Evolutionary conservation across 2,113 vertebrate genomes (phyloP).

Genomic region (Dicaeum eximium): DNA sequence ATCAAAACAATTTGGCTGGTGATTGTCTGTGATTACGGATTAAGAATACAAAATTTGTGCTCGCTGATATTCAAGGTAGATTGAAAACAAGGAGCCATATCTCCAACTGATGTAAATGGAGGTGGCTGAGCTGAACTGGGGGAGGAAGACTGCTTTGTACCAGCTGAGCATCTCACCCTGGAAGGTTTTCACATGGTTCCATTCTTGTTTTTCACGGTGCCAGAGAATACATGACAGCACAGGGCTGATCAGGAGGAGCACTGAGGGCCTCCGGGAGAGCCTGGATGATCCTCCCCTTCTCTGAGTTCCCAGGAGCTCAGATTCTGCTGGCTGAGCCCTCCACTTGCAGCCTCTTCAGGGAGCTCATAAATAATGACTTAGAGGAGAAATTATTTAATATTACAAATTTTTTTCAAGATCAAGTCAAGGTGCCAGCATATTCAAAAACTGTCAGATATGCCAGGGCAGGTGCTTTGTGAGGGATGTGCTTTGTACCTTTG

Average conservation of each 20-base stretch:
- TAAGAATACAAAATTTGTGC: constrained; percentile 45
- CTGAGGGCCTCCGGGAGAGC: neutral
- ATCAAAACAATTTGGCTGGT: constrained; percentile 57
- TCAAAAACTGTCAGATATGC: neutral
- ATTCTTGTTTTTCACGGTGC: neutral
- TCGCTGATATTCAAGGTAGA: neutral
- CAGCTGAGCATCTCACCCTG: neutral
- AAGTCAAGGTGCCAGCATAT: constrained; percentile 23
- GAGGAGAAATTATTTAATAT: neutral
- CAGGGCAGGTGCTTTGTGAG: neutral
- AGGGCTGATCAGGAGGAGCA: neutral
- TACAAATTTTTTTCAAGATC: constrained; percentile 37
- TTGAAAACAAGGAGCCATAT: neutral
- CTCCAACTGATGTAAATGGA: neutral
- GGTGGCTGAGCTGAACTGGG: neutral
- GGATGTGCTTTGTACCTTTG: neutral
- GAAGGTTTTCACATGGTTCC: neutral
- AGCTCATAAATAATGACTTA: neutral
- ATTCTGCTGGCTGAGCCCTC: neutral
- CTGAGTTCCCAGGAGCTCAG: neutral
- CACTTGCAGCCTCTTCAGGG: neutral
- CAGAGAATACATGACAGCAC: neutral
- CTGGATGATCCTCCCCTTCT: neutral
- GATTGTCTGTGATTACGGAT: constrained; percentile 56
- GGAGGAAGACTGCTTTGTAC: neutral